Evolutionary conservation across 2,797 vertebrate genomes (phyloP).

Genomic region (Florisuga fusca): DNA sequence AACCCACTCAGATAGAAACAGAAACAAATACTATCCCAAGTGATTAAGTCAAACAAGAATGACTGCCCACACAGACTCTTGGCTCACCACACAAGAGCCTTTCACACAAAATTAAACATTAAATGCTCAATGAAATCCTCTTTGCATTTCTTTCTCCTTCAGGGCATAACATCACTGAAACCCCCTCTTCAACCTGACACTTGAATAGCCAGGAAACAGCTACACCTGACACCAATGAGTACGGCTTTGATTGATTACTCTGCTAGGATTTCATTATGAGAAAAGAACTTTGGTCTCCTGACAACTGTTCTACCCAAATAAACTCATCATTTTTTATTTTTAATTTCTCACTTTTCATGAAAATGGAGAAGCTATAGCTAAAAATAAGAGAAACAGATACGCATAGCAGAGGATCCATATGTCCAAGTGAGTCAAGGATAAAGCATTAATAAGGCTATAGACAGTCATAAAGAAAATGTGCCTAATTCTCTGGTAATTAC

Average conservation of each 20-base stretch:
- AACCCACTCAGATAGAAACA: background rate
- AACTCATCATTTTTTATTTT: background rate
- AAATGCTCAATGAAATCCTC: background rate
- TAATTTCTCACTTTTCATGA: background rate
- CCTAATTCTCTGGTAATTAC: conserved; percentile 33
- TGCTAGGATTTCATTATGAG: background rate
- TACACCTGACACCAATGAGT: background rate
- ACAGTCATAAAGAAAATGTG: background rate
- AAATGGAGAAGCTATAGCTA: conserved; percentile 14
- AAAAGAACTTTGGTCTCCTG: background rate
- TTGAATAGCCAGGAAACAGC: background rate
- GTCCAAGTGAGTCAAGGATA: background rate
- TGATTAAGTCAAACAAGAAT: background rate
- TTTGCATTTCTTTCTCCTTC: background rate
- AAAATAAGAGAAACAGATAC: background rate
- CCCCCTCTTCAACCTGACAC: background rate
- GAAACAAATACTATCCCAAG: background rate
- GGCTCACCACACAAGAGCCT: background rate
- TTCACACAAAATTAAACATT: background rate
- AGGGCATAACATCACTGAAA: background rate
- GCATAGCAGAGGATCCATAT: background rate
- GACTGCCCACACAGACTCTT: background rate
- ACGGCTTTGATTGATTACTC: background rate
- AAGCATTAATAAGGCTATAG: background rate
- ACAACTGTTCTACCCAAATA: background rate